A percentile compares a stretch with the other conserved stretches of the same genome.
These are phyloP conservation scores for Cichlasoma orientale DNA, from an alignment of 2,797 vertebrate genomes.

Conservation along the genomic window DNA sequence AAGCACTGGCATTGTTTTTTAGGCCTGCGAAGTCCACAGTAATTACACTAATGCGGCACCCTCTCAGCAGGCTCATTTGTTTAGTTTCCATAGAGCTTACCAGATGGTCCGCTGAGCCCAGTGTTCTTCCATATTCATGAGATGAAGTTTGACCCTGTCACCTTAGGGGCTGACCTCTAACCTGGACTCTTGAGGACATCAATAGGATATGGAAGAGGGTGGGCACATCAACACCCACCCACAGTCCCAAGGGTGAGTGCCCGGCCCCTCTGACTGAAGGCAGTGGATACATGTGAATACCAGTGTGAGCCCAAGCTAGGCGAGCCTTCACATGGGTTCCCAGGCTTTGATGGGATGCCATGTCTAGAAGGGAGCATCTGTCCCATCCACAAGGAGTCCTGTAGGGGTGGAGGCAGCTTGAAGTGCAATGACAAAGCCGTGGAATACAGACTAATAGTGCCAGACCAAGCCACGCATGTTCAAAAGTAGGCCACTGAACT, in stretches of 20 bases:
- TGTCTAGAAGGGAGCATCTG: constrained; percentile 73
- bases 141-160: constrained; percentile 70
- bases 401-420: constrained; percentile 3
- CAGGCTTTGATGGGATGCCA: constrained; percentile 56
- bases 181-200: constrained; percentile 68
- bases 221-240: constrained; percentile 44
- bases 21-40: constrained; percentile 68
- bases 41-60: constrained; percentile 64
- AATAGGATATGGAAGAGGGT: constrained; percentile 64
- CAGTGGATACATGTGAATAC: constrained; percentile 52
- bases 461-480: constrained; percentile 41
- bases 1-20: constrained; percentile 8
- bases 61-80: constrained; percentile 69
- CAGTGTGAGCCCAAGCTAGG: constrained; percentile 29
- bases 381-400: constrained; percentile 20
- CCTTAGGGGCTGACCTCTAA: constrained; percentile 72
- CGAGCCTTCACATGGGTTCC: constrained; percentile 59
- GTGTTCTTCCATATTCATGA: constrained; percentile 76
- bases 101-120: constrained; percentile 75
- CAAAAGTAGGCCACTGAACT: constrained; percentile 54
- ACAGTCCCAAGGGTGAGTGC: constrained; percentile 42
- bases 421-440: constrained; percentile 55
- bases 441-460: constrained; percentile 50
- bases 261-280: constrained; percentile 50
- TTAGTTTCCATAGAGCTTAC: constrained; percentile 57